These are phyloP conservation scores for Coelopa pilipes DNA, from an alignment of 2,888 invertebrate species.

Conservation along the genomic window DNA sequence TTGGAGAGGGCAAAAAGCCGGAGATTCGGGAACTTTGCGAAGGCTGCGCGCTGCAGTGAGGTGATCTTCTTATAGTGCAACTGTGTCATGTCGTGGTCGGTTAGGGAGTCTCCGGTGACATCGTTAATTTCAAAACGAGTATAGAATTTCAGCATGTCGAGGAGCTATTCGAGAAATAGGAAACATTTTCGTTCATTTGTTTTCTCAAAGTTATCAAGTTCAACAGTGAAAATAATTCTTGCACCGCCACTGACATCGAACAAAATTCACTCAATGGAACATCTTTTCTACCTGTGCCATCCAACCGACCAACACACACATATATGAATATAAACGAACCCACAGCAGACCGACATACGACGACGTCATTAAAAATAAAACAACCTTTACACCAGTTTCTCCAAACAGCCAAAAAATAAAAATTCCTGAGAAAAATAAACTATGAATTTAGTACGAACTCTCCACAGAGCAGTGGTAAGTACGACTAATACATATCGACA, in stretches of 20 bases:
- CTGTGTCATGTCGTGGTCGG: conserved; percentile 93
- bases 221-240: neutral
- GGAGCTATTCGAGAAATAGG: conserved; percentile 71
- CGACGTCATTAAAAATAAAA: conserved; percentile 12
- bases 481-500: no score
- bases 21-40: conserved; percentile 89
- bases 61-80: conserved; percentile 93
- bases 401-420: no score
- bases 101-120: conserved; percentile 92
- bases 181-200: neutral
- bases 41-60: conserved; percentile 93
- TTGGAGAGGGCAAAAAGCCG: conserved; percentile 90
- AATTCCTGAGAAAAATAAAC: no score
- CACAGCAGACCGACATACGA: conserved; percentile 16
- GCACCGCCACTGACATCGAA: conserved; percentile 2
- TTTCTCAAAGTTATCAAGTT: neutral
- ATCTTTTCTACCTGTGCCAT: conserved; percentile 45
- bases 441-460: no score
- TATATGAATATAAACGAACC: conserved; percentile 7
- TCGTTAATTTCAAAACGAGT: conserved; percentile 98
- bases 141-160: conserved; percentile 97
- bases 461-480: no score
- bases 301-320: neutral
- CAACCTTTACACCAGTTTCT: neutral
- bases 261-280: conserved; percentile 32